Conservation (phyloP, 2,113 vertebrate genomes). For the Austrofundulus limnaeus region DNA sequence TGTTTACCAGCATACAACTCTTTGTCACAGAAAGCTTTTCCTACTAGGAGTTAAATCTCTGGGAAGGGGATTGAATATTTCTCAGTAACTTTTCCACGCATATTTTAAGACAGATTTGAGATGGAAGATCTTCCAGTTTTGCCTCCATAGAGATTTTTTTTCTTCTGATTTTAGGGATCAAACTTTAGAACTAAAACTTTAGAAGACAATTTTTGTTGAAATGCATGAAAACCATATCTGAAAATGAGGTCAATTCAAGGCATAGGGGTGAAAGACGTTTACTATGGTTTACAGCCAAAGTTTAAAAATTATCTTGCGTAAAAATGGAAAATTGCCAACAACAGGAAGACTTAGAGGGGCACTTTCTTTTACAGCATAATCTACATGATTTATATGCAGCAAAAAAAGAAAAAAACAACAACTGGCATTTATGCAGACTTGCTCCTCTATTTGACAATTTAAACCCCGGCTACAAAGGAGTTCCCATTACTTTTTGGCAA, state of each 20-base stretch:
- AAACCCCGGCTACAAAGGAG: constrained; percentile 57
- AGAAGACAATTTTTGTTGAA: constrained; percentile 19
- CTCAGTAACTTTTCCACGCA: constrained; percentile 13
- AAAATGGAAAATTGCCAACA: background rate
- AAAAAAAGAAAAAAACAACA: too few relatives aligned
- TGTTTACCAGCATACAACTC: background rate
- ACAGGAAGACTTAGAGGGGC: background rate
- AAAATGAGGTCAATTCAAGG: constrained; percentile 18
- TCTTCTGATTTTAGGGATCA: too few relatives aligned
- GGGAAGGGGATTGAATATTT: constrained; percentile 13
- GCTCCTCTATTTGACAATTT: constrained; percentile 36
- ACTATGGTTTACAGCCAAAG: background rate
- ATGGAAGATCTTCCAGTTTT: constrained; percentile 4
- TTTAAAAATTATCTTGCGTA: background rate
- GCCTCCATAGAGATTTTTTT: background rate
- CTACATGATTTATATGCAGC: constrained; percentile 3
- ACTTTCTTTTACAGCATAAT: background rate
- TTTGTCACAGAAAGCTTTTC: constrained; percentile 19
- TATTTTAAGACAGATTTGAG: constrained; percentile 22
- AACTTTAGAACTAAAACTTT: constrained; percentile 15
- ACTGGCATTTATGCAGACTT: constrained; percentile 45
- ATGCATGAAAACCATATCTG: constrained; percentile 23
- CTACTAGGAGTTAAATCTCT: constrained; percentile 15
- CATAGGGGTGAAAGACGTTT: background rate
- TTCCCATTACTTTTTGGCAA: constrained; percentile 76